A percentile compares a stretch with the other conserved stretches of the same genome.
These are phyloP conservation scores for Nannobrachium achirus DNA, from an alignment of 2,113 vertebrate species.

Conservation along the genomic window DNA sequence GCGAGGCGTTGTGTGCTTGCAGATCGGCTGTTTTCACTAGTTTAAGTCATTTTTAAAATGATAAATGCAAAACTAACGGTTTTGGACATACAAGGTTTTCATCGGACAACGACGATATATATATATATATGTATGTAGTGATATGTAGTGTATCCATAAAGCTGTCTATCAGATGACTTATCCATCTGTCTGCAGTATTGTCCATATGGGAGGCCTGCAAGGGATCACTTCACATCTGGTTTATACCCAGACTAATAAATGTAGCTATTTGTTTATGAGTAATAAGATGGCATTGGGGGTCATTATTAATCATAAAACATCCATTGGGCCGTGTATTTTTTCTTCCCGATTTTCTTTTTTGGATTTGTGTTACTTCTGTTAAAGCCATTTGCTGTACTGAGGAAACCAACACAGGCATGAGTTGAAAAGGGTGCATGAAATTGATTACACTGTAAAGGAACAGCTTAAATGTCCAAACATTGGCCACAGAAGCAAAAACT, in stretches of 20 bases:
- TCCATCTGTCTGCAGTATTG: constrained; percentile 23
- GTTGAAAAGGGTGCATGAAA: constrained; percentile 49
- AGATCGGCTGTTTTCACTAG: too few species aligned
- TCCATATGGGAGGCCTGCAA: constrained; percentile 8
- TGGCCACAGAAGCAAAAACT: constrained; percentile 21
- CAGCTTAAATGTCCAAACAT: constrained; percentile 44
- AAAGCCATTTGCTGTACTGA: constrained; percentile 18
- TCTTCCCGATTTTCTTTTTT: background rate
- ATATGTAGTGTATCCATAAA: background rate
- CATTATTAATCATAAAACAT: constrained; percentile 16
- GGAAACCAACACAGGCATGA: constrained; percentile 39
- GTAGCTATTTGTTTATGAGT: constrained; percentile 24
- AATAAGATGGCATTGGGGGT: constrained; percentile 18
- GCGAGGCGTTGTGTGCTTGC: too few species aligned
- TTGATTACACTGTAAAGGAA: constrained; percentile 49
- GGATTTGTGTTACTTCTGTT: constrained; percentile 8
- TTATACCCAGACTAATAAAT: constrained; percentile 14
- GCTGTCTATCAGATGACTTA: background rate
- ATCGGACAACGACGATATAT: too few species aligned
- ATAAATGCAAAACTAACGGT: too few species aligned
- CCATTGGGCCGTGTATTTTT: background rate
- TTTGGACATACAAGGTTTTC: too few species aligned
- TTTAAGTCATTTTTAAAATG: too few species aligned
- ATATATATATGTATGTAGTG: too few species aligned
- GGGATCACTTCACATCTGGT: constrained; percentile 14